phyloP scores from a whole-genome alignment of 2,888 invertebrate genomes.

The Neoitamus cyanurus region DNA sequence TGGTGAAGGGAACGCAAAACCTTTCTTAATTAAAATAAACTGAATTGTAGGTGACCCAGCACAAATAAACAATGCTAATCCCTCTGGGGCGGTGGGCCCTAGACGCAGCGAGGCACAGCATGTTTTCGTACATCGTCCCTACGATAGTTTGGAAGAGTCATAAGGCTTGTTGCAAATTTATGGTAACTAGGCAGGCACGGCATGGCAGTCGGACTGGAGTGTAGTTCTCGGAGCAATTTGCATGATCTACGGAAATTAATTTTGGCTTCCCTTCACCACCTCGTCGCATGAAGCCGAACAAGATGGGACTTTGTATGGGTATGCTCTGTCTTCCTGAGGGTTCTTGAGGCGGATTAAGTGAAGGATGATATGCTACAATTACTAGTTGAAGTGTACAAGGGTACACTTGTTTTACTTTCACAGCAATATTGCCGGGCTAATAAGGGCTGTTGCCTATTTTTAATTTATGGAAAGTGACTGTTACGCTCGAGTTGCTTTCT shows the following conservation, averaged over 20 bases:
- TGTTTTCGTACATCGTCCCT: background rate
- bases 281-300: background rate
- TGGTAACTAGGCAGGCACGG: background rate
- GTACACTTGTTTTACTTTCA: background rate
- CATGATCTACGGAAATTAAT: background rate
- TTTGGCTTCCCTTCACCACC: background rate
- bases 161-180: background rate
- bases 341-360: background rate
- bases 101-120: background rate
- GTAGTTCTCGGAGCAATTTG: background rate
- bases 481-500: background rate
- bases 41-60: conserved; percentile 1
- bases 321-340: background rate
- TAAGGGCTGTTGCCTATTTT: background rate
- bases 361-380: background rate
- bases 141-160: background rate
- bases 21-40: conserved; percentile 5
- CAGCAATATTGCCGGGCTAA: background rate
- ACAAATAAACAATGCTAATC: background rate
- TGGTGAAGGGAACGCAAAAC: background rate
- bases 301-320: background rate
- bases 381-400: background rate
- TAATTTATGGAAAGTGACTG: background rate
- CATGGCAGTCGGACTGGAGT: background rate
- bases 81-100: background rate